phyloP scores from a whole-genome alignment of 2,888 invertebrate genomes.

The Metopia argyrocephala region DNA sequence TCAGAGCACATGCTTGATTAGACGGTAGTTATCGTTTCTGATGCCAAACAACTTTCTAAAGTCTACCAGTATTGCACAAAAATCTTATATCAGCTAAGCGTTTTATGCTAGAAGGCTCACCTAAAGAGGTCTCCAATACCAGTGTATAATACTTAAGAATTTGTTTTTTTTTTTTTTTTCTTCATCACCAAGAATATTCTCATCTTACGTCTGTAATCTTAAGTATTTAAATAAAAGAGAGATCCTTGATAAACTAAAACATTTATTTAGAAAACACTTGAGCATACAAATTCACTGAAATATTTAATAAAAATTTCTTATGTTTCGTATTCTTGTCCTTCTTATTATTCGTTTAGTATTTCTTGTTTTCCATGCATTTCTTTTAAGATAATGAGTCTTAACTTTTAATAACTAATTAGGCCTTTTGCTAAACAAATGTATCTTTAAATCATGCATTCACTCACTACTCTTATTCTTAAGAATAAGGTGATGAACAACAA shows the following conservation, averaged over 20 bases:
- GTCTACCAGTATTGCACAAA: too few species aligned
- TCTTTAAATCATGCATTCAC: neutral
- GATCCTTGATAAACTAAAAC: neutral
- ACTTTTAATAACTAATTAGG: constrained; percentile 27
- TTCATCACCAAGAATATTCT: too few species aligned
- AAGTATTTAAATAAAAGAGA: too few species aligned
- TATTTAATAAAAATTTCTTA: neutral
- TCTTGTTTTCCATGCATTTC: neutral
- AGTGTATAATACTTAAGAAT: too few species aligned
- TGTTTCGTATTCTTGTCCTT: neutral
- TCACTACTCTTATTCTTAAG: neutral
- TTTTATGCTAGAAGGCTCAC: too few species aligned
- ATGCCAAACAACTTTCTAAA: too few species aligned
- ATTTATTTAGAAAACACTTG: neutral
- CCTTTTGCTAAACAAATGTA: neutral
- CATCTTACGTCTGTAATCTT: too few species aligned
- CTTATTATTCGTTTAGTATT: neutral
- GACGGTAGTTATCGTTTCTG: too few species aligned
- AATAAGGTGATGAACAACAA: neutral
- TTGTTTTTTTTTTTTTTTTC: too few species aligned
- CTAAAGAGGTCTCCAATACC: too few species aligned
- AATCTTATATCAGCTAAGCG: too few species aligned
- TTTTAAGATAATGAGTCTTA: neutral
- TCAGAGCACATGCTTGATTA: too few species aligned
- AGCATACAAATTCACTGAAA: neutral